These are phyloP conservation scores for Loriculus beryllinus DNA, from an alignment of 2,797 vertebrate genomes.

Conservation along the genomic window DNA sequence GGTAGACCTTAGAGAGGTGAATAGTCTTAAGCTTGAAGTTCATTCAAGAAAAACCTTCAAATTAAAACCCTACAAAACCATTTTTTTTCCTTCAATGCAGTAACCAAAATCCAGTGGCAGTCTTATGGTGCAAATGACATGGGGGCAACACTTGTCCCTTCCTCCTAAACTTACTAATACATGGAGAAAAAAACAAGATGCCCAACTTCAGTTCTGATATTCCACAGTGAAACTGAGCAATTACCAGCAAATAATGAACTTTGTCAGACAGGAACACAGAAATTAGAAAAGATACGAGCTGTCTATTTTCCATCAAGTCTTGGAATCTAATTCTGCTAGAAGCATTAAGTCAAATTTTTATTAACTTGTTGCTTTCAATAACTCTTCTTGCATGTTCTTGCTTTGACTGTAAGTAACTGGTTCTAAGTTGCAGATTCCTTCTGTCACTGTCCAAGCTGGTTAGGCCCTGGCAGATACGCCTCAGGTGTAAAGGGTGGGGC, in stretches of 20 bases:
- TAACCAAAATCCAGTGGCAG: neutral
- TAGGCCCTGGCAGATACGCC: too few species aligned
- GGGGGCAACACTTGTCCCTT: neutral
- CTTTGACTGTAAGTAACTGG: neutral
- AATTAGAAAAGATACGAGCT: neutral
- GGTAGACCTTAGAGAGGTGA: neutral
- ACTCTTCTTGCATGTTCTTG: neutral
- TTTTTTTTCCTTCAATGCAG: neutral
- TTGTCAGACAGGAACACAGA: neutral
- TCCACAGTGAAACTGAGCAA: neutral
- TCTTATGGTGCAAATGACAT: neutral
- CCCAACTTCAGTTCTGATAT: neutral
- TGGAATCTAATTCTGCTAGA: neutral
- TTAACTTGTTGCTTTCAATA: too few species aligned
- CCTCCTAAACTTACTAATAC: neutral
- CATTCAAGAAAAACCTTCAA: neutral
- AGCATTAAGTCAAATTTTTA: neutral
- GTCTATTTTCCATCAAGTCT: neutral
- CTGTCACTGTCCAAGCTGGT: too few species aligned
- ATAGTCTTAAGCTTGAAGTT: neutral
- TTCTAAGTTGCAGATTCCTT: neutral
- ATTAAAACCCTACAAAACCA: neutral
- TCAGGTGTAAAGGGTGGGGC: too few species aligned
- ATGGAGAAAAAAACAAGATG: neutral
- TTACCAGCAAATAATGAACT: neutral